Evolutionary conservation across 2,797 vertebrate genomes (phyloP).

Genomic region (Eremophila alpestris): DNA sequence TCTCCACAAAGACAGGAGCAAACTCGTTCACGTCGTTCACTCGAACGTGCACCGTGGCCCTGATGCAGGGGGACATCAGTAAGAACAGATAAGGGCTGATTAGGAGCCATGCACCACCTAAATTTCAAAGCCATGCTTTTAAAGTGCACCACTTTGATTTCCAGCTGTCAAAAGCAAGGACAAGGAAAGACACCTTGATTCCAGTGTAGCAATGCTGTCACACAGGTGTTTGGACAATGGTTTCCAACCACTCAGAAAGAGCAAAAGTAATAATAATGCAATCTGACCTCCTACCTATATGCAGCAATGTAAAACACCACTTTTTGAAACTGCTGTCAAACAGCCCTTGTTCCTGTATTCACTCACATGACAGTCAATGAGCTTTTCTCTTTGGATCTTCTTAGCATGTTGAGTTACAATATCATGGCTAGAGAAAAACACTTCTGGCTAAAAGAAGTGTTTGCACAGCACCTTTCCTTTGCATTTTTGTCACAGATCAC

Average conservation of each 20-base stretch:
- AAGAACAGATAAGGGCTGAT: neutral
- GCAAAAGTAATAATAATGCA: neutral
- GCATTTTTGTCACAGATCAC: neutral
- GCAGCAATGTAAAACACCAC: neutral
- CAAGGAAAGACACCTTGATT: neutral
- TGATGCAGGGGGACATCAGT: constrained; percentile 46
- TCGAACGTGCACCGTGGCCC: constrained; percentile 95
- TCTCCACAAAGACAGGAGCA: constrained; percentile 95
- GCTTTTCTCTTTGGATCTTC: neutral
- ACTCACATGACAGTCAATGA: neutral
- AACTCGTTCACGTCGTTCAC: constrained; percentile 99
- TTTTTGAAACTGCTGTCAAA: neutral
- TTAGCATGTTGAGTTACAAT: neutral
- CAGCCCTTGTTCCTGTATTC: neutral
- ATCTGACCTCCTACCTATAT: neutral
- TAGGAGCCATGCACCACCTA: neutral
- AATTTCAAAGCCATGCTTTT: neutral
- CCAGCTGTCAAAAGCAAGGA: neutral
- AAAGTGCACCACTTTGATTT: neutral
- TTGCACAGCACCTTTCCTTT: neutral
- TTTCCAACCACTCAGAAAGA: neutral
- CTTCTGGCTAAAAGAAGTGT: neutral
- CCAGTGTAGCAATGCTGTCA: neutral
- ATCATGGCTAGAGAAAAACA: neutral
- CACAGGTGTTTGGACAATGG: neutral